Percentiles rank a stretch among this genome's conserved stretches.
These are phyloP conservation scores for Danio kyathit DNA, from an alignment of 2,797 vertebrate species.

Conservation along the genomic window DNA sequence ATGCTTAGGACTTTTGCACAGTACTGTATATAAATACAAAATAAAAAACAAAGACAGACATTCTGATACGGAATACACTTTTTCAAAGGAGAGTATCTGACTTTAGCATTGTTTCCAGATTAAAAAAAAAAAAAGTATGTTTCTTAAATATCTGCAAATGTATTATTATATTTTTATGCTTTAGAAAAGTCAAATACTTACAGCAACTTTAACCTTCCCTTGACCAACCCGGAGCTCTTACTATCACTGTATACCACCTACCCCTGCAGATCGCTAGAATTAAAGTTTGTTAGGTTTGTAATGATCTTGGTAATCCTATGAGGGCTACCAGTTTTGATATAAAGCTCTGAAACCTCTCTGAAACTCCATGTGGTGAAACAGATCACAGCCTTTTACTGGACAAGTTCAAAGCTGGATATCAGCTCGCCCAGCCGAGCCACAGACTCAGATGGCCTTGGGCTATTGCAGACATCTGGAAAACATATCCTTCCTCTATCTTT, in stretches of 20 bases:
- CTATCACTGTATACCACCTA: not conserved
- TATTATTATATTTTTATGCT: no score
- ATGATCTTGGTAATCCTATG: conserved; percentile 17
- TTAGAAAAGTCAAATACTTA: no score
- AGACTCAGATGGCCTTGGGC: conserved; percentile 15
- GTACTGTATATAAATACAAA: no score
- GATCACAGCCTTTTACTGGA: conserved; percentile 38
- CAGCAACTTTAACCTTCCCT: not conserved
- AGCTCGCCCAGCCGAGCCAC: not conserved
- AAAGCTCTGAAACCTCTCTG: not conserved
- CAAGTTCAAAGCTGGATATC: conserved; percentile 16
- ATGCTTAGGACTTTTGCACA: no score
- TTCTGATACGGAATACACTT: no score
- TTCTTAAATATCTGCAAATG: no score
- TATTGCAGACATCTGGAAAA: conserved; percentile 34
- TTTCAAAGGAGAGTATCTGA: no score
- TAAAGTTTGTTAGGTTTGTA: not conserved
- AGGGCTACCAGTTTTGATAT: not conserved
- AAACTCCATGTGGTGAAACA: not conserved
- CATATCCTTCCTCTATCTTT: conserved; percentile 6
- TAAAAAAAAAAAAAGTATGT: no score
- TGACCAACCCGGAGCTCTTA: not conserved
- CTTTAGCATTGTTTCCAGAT: no score
- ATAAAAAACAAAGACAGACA: no score
- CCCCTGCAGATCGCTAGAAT: not conserved